phyloP scores from a whole-genome alignment of 2,113 vertebrate species.

The Sclerurus mexicanus region DNA sequence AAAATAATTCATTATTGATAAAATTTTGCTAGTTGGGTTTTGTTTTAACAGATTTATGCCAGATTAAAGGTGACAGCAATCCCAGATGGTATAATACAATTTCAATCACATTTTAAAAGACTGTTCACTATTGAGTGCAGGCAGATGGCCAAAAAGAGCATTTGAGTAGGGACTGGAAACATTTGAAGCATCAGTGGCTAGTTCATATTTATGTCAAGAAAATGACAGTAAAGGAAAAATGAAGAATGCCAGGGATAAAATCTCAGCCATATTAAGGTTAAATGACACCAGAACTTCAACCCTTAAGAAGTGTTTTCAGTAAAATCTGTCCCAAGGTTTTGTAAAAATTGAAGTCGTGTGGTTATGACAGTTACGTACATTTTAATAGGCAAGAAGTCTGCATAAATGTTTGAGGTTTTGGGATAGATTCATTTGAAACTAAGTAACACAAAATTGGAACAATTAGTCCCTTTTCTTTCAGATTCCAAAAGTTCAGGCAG shows the following conservation, averaged over 20 bases:
- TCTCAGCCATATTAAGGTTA: not conserved
- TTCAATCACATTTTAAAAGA: not conserved
- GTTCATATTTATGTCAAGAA: not conserved
- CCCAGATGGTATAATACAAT: not conserved
- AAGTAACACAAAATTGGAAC: constrained; percentile 17
- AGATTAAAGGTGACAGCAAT: not conserved
- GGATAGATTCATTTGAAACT: constrained; percentile 11
- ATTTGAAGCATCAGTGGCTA: not conserved
- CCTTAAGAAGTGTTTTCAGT: not conserved
- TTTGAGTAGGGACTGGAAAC: not conserved
- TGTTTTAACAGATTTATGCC: not conserved
- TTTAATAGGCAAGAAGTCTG: not conserved
- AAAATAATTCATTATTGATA: not conserved
- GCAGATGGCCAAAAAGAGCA: not conserved
- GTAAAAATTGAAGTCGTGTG: not conserved
- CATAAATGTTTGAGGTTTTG: constrained; percentile 10
- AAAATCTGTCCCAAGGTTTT: not conserved
- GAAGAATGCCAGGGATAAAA: not conserved
- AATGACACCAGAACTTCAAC: not conserved
- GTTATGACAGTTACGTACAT: not conserved
- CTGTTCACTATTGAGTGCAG: not conserved
- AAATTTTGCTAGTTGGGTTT: not conserved
- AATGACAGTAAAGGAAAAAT: not conserved
- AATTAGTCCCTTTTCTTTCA: not conserved
- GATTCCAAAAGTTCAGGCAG: constrained; percentile 3